These are phyloP conservation scores for Mesocricetus auratus DNA, from an alignment of 2,113 vertebrate species.

Conservation along the genomic window DNA sequence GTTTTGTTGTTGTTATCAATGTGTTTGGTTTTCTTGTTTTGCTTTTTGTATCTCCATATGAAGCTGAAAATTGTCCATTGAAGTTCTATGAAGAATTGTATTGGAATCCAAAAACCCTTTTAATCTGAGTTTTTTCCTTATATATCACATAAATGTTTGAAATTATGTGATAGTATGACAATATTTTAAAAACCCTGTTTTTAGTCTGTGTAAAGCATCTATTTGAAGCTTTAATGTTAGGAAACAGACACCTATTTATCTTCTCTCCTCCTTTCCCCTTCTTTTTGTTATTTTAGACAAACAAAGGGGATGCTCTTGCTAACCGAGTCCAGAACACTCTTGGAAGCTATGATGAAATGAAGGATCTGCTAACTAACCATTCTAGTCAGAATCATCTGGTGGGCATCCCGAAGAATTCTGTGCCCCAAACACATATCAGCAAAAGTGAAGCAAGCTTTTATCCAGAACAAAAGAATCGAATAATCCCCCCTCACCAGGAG, in stretches of 20 bases:
- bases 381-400: slow-evolving; percentile 98
- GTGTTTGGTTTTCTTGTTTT: background rate
- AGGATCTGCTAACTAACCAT: slow-evolving; percentile 95
- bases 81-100: background rate
- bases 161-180: slow-evolving; percentile 82
- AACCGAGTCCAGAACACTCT: slow-evolving; percentile 96
- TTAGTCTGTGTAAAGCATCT: slow-evolving; percentile 79
- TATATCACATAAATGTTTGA: slow-evolving; percentile 82
- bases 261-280: slow-evolving; percentile 74
- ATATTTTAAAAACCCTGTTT: slow-evolving; percentile 79
- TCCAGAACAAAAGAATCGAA: slow-evolving; percentile 89
- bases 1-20: background rate
- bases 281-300: slow-evolving; percentile 90
- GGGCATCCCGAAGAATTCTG: slow-evolving; percentile 96
- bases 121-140: slow-evolving; percentile 70
- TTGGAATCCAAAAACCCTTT: background rate
- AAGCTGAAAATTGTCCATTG: background rate
- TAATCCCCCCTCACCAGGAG: slow-evolving; percentile 87
- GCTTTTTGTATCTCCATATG: background rate
- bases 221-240: slow-evolving; percentile 80
- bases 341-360: slow-evolving; percentile 98
- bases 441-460: slow-evolving; percentile 92
- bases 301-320: slow-evolving; percentile 96
- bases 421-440: slow-evolving; percentile 91
- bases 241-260: slow-evolving; percentile 81